Evolutionary conservation across 2,113 vertebrate species (phyloP).

Genomic region (Psittacula cyanocephala): DNA sequence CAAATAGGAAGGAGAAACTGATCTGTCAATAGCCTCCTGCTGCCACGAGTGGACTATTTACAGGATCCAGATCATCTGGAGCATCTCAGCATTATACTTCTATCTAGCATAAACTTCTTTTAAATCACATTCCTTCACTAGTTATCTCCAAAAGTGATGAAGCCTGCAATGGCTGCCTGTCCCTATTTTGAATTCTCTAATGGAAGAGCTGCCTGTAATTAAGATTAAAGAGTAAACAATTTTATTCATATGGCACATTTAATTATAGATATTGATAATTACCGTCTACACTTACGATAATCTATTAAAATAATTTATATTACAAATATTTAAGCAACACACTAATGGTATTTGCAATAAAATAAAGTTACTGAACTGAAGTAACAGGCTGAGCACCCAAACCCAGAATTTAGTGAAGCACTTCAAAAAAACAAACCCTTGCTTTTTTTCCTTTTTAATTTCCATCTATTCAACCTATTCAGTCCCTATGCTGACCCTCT

Average conservation of each 20-base stretch:
- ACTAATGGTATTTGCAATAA: background rate
- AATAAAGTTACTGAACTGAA: background rate
- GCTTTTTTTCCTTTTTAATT: background rate
- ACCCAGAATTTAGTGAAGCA: background rate
- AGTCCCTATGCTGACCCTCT: background rate
- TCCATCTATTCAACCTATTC: background rate
- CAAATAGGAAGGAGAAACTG: background rate
- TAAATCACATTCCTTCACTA: background rate
- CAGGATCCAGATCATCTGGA: background rate
- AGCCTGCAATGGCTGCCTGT: conserved; percentile 24
- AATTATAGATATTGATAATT: conserved; percentile 58
- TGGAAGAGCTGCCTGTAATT: conserved; percentile 50
- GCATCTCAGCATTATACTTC: background rate
- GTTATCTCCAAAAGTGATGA: background rate
- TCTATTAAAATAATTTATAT: conserved; percentile 41
- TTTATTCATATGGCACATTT: conserved; percentile 28
- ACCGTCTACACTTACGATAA: conserved; percentile 2
- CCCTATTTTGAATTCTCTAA: conserved; percentile 36
- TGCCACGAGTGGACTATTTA: background rate
- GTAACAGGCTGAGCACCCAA: background rate
- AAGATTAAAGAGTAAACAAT: conserved; percentile 56
- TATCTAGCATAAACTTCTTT: background rate
- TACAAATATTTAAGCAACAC: conserved; percentile 32
- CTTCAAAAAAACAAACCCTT: background rate
- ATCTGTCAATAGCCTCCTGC: background rate